Evolutionary conservation across 1,140 invertebrate species (phyloP), one percentile per base, ranked within the genome.

Genomic region (Hestina assimilis): DNA sequence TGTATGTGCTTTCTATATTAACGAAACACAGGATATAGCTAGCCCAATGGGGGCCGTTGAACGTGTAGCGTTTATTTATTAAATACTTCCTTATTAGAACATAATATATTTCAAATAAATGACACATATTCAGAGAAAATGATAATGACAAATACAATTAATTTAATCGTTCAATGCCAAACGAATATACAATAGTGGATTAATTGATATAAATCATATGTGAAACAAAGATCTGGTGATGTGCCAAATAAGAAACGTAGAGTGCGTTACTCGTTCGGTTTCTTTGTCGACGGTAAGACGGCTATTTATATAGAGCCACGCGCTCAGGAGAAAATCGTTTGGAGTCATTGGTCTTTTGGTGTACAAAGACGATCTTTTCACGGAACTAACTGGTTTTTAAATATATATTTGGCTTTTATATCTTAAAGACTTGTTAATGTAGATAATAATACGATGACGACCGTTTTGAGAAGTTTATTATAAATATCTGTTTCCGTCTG

Each of bases 161-260:
- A n/a, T 8, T 15, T 6, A 14, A 35, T 5, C 40, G 52, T 23
- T 53, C 58, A 66, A 64, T 29, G 61, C 64, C 56, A 67, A 68
- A 41, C 35, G 46, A 61, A 67, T 66, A 63, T 63, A 71, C 63
- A 61, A 66, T 41, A 41, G 55, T 24, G 42, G 51, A 75, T 68
- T 72, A 74, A 76, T 68, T 65, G 60, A 43, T 20, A 60, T 78
- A 73, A 77, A 75, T 83, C 77, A 76, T 73, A 75, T 66, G 59
- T 61, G 61, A 75, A 79, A 82, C 76, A 84, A 82, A 82, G 75
- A 73, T 65, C 68, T 82, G 81, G 79, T 79, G 26, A 23, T 15
- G 23, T 20, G 72, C 79, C 75, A 81, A 69, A 26, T 45, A 57
- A 53, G 55, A 55, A 59, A 67, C 66, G 58, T 60, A 29, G 33